These are phyloP conservation scores for Chaetogeoica ovagalla DNA, from an alignment of 2,888 invertebrate species.

Conservation along the genomic window DNA sequence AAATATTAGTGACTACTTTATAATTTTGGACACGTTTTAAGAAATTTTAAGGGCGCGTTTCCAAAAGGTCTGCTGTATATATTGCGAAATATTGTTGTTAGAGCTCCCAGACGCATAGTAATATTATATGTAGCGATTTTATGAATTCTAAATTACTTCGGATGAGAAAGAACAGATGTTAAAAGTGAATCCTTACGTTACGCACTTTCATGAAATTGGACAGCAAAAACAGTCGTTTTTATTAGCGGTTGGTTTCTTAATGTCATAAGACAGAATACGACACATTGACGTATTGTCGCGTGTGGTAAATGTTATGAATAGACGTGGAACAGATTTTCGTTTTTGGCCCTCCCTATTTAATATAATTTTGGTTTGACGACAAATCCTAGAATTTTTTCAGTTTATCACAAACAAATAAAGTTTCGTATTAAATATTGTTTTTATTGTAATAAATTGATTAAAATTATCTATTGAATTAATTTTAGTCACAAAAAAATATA, in stretches of 20 bases:
- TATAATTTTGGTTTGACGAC: no score
- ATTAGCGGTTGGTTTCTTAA: no score
- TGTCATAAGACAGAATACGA: no score
- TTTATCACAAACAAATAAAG: no score
- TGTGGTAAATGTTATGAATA: not conserved
- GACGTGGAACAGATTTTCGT: not conserved
- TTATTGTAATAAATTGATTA: no score
- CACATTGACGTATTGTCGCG: no score
- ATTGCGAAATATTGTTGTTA: not conserved
- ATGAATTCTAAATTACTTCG: constrained; percentile 13
- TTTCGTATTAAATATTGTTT: no score
- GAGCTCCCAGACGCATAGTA: not conserved
- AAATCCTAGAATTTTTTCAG: no score
- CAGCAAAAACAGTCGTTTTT: not conserved
- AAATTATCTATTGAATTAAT: no score
- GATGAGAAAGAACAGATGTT: constrained; percentile 11
- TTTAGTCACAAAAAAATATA: no score
- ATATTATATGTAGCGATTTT: not conserved
- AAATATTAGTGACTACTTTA: not conserved
- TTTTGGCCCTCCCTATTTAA: no score
- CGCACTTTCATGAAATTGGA: not conserved
- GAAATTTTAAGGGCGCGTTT: not conserved
- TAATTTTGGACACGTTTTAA: constrained; percentile 12
- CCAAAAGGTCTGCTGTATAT: not conserved
- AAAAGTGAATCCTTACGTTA: constrained; percentile 12